Conservation (phyloP, 2,888 invertebrate genomes). For the Hymenopus coronatus region DNA sequence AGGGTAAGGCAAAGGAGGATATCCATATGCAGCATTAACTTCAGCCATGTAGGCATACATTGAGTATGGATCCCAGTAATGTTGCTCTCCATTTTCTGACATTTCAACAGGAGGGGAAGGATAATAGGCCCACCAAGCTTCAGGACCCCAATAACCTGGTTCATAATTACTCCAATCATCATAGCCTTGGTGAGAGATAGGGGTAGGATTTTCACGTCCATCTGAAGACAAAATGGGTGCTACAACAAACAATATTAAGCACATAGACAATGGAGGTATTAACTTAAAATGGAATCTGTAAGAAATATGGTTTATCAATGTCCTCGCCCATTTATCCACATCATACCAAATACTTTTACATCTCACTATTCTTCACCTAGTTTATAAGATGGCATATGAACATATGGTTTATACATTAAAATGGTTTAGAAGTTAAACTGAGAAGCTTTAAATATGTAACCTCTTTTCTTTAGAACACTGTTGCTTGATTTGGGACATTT, state of each 20-base stretch:
- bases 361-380: too few relatives aligned
- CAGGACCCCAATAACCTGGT: constrained; percentile 29
- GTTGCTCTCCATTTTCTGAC: constrained; percentile 36
- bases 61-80: constrained; percentile 39
- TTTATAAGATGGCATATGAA: too few relatives aligned
- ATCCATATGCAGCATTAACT: constrained; percentile 39
- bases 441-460: too few relatives aligned
- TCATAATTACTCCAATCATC: constrained; percentile 26
- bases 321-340: too few relatives aligned
- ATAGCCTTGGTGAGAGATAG: constrained; percentile 27
- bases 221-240: constrained; percentile 23
- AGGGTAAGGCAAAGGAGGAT: constrained; percentile 33
- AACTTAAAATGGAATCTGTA: neutral
- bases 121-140: constrained; percentile 33
- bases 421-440: too few relatives aligned
- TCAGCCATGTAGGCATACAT: constrained; percentile 41
- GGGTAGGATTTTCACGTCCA: constrained; percentile 29
- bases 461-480: too few relatives aligned
- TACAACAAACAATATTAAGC: constrained; percentile 32
- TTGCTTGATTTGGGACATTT: too few relatives aligned
- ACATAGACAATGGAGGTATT: neutral
- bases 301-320: neutral
- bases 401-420: too few relatives aligned
- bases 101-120: constrained; percentile 25
- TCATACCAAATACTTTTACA: too few relatives aligned